Evolutionary conservation across 2,797 vertebrate species (phyloP), one percentile per base, ranked within the genome.

Genomic region (Sarcophilus harrisii): DNA sequence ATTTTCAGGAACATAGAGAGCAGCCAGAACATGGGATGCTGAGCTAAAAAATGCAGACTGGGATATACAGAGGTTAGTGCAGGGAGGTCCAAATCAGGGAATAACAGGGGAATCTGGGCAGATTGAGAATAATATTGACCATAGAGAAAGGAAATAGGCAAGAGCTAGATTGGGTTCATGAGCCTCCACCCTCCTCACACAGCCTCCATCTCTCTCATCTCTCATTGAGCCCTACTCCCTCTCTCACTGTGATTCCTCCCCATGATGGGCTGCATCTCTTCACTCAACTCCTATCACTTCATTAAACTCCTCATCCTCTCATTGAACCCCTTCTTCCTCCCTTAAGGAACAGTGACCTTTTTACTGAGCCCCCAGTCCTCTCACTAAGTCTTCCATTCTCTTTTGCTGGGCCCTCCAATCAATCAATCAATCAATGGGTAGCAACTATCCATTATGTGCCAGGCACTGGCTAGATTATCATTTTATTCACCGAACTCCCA

Each of bases 21-120:
- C 95, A 58, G 94, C 94, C 57, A 62, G 92, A 94, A 94, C 10
- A 91, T 96, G 92, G 91, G 92, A 57, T 90, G 95, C 89, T 62
- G 90, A 90, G 62, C 38, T 81, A 81, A 45, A 73, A 38, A 45
- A 81, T 73, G 5, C n/a, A 81, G 73, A n/a, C 73, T 81, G 21
- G 21, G 3, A 4, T 45, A 21, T 45, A 81, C 38, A 81, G n/a
- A 21, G 21, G 73, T 81, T 24, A 81, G n/a, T 81, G 29, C 38
- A 81, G 38, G 21, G n/a, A 45, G 18, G 38, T 45, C 21, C 38
- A 45, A 73, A 81, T 81, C 73, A 81, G 38, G 38, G 73, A 27
- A 45, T 45, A 54, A 73, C 27, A n/a, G 38, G 92, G 54, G 58
- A 52, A 57, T 38, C 9, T 1, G 0, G 0, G 1, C 54, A 58